phyloP scores from a whole-genome alignment of 1,140 invertebrate genomes.

The Apocrypta bakeri region DNA sequence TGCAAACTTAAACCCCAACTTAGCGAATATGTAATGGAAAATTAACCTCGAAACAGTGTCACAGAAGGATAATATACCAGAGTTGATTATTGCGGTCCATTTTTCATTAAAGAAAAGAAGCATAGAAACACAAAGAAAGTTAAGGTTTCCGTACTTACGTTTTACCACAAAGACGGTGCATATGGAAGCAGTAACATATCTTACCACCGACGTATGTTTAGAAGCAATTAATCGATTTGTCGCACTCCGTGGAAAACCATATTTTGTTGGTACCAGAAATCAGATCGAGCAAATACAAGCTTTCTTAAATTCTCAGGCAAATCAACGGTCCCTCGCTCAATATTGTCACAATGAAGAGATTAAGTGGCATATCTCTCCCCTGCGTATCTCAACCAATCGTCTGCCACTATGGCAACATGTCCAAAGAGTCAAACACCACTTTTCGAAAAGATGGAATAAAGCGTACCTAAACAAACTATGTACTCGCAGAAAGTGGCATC shows the following conservation, averaged over 20 bases:
- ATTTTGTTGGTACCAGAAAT: conserved; percentile 26
- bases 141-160: conserved; percentile 47
- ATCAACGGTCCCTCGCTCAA: not conserved
- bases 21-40: conserved; percentile 7
- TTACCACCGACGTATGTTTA: conserved; percentile 51
- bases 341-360: not conserved
- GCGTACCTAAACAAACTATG: conserved; percentile 59
- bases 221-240: conserved; percentile 4
- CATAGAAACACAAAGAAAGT: not conserved
- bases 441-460: conserved; percentile 59
- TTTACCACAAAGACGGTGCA: conserved; percentile 56
- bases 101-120: conserved; percentile 30
- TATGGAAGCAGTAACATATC: conserved; percentile 54
- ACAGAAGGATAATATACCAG: not conserved
- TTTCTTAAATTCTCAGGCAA: not conserved
- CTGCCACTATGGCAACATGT: conserved; percentile 52
- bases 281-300: not conserved
- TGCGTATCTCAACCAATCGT: conserved; percentile 39
- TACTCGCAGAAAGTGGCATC: conserved; percentile 60
- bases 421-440: conserved; percentile 55
- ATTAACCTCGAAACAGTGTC: conserved; percentile 25
- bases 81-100: conserved; percentile 34
- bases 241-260: not conserved
- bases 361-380: conserved; percentile 1
- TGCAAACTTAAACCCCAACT: not conserved